These are phyloP conservation scores for Heliconius ismenius DNA, from an alignment of 2,888 invertebrate genomes.

Conservation along the genomic window DNA sequence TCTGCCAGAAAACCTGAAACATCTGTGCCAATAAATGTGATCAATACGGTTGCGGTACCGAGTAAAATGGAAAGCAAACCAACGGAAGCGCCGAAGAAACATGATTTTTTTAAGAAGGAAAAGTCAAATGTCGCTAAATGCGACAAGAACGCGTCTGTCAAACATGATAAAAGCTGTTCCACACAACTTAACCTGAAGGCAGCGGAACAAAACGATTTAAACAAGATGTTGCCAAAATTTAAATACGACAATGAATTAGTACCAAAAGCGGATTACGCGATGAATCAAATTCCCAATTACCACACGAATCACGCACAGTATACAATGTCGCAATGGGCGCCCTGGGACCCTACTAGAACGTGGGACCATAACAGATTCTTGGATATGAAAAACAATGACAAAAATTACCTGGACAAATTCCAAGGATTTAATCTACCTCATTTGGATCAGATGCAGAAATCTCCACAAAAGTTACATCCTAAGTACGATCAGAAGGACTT, in stretches of 20 bases:
- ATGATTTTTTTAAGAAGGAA: slow-evolving; percentile 79
- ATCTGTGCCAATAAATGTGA: slow-evolving; percentile 75
- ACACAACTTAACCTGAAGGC: slow-evolving; percentile 66
- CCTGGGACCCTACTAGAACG: slow-evolving; percentile 79
- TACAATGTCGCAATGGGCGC: slow-evolving; percentile 80
- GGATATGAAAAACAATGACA: slow-evolving; percentile 77
- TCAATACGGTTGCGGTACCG: slow-evolving; percentile 65
- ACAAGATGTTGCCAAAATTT: slow-evolving; percentile 79
- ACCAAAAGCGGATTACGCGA: slow-evolving; percentile 83
- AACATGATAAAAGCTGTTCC: slow-evolving; percentile 74
- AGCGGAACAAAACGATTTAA: slow-evolving; percentile 76
- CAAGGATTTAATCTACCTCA: slow-evolving; percentile 82
- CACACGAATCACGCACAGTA: slow-evolving; percentile 84
- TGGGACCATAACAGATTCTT: slow-evolving; percentile 80
- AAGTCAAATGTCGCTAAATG: slow-evolving; percentile 70
- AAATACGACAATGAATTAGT: slow-evolving; percentile 80
- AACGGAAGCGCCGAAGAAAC: slow-evolving; percentile 73
- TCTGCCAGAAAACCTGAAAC: slow-evolving; percentile 71
- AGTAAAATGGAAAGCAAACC: slow-evolving; percentile 69
- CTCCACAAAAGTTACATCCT: slow-evolving; percentile 82
- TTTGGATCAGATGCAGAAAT: slow-evolving; percentile 82
- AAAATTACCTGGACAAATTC: slow-evolving; percentile 83
- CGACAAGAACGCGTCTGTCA: slow-evolving; percentile 67
- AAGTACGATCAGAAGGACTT: slow-evolving; percentile 78
- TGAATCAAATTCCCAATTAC: slow-evolving; percentile 86